These are phyloP conservation scores for Acridotheres tristis DNA, from an alignment of 2,797 vertebrate species.

Conservation along the genomic window DNA sequence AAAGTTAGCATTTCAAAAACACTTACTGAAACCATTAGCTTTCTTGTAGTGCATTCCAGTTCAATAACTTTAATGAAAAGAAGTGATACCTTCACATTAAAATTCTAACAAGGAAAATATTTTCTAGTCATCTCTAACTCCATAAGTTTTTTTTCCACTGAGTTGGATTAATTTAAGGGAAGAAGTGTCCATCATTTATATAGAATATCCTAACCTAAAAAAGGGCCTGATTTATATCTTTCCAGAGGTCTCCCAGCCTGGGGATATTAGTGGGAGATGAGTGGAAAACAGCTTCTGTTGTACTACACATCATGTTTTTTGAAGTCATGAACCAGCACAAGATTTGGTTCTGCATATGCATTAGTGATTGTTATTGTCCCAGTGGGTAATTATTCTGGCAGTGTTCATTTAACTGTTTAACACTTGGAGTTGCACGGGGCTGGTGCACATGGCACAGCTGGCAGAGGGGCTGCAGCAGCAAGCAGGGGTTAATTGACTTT, in stretches of 20 bases:
- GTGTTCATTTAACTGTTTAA: background rate
- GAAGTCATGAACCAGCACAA: background rate
- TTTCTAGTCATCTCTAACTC: background rate
- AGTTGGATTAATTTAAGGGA: background rate
- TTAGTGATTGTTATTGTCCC: background rate
- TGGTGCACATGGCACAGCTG: background rate
- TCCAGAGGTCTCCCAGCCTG: background rate
- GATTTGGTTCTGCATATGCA: background rate
- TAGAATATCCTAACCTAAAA: background rate
- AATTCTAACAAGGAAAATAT: constrained; percentile 18
- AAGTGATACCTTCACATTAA: background rate
- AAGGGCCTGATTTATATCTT: background rate
- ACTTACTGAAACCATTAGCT: background rate
- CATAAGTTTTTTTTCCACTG: background rate
- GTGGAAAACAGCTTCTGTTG: background rate
- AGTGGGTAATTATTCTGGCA: background rate
- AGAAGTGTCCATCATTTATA: background rate
- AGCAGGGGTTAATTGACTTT: constrained; percentile 71
- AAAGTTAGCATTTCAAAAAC: constrained; percentile 32
- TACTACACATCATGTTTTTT: background rate
- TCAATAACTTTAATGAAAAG: constrained; percentile 4
- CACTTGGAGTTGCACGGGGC: too few relatives aligned
- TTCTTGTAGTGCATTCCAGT: background rate
- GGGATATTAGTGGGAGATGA: background rate
- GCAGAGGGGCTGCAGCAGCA: background rate